Percentiles rank a stretch among this genome's conserved stretches.
These are phyloP conservation scores for Drosophila nikananu DNA, from an alignment of 1,140 invertebrate genomes.

Conservation along the genomic window DNA sequence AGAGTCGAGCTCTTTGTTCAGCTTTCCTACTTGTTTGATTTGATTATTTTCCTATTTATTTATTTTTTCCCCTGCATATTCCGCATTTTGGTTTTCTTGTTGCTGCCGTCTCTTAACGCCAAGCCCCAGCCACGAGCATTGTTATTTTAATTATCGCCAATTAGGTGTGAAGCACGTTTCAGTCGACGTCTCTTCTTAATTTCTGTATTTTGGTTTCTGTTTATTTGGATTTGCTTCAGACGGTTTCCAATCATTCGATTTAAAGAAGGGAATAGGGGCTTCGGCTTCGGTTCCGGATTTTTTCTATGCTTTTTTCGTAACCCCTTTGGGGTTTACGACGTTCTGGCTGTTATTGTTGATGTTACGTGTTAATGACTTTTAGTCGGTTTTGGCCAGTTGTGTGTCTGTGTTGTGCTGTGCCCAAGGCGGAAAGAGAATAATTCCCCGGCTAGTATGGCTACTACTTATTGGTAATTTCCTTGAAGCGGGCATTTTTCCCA, in stretches of 20 bases:
- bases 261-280: not conserved
- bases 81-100: slow-evolving; percentile 16
- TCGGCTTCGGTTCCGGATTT: not conserved
- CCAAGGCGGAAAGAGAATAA: slow-evolving; percentile 40
- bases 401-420: slow-evolving; percentile 14
- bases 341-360: not conserved
- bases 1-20: not conserved
- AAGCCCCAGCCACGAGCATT: slow-evolving; percentile 41
- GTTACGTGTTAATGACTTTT: slow-evolving; percentile 31
- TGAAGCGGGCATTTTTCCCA: slow-evolving; percentile 66
- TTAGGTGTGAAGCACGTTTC: slow-evolving; percentile 68
- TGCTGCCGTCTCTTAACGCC: slow-evolving; percentile 18
- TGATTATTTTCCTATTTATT: not conserved
- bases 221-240: slow-evolving; percentile 9
- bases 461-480: slow-evolving; percentile 67
- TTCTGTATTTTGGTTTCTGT: slow-evolving; percentile 25
- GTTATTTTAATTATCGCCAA: slow-evolving; percentile 68
- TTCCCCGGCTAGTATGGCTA: slow-evolving; percentile 48
- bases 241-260: not conserved
- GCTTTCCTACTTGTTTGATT: not conserved
- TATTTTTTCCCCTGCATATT: slow-evolving; percentile 39
- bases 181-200: slow-evolving; percentile 46
- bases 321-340: slow-evolving; percentile 2
- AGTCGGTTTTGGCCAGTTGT: slow-evolving; percentile 1
- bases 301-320: not conserved